A percentile compares a stretch with the other conserved stretches of the same genome.
Evolutionary conservation across 2,888 invertebrate genomes (phyloP).

Genomic region (Cremastinae sp.): DNA sequence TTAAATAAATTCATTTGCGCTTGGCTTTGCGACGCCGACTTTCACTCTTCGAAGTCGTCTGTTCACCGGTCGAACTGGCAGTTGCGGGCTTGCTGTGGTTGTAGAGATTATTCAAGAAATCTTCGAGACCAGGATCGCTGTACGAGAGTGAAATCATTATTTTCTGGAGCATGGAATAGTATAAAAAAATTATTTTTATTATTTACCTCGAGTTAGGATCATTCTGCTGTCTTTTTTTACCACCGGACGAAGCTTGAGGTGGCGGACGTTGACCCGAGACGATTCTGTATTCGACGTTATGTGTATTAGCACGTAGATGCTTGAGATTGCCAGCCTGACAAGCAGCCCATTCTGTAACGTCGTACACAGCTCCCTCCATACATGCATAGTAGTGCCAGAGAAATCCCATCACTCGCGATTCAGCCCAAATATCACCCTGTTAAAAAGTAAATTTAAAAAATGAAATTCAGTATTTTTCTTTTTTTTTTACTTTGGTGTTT

Average conservation of each 20-base stretch:
- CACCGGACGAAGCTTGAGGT: conserved; percentile 72
- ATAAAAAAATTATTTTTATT: conserved; percentile 9
- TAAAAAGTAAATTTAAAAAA: conserved; percentile 34
- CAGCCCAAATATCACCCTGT: conserved; percentile 98
- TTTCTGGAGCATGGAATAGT: too few species aligned
- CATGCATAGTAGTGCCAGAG: conserved; percentile 97
- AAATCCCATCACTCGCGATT: conserved; percentile 92
- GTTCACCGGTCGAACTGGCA: conserved; percentile 75
- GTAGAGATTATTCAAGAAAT: conserved; percentile 90
- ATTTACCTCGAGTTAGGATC: conserved; percentile 75
- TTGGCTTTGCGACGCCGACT: conserved; percentile 77
- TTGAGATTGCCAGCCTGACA: conserved; percentile 91
- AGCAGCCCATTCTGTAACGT: conserved; percentile 98
- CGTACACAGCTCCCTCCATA: conserved; percentile 97
- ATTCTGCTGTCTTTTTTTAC: conserved; percentile 75
- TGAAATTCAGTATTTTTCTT: background rate
- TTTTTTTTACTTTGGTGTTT: background rate
- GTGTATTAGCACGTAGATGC: conserved; percentile 94
- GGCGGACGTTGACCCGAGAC: conserved; percentile 87
- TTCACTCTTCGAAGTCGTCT: conserved; percentile 72
- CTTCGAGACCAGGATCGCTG: conserved; percentile 89
- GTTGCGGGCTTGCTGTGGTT: conserved; percentile 83
- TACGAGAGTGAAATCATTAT: too few species aligned
- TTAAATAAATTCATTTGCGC: conserved; percentile 70
- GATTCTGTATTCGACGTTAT: conserved; percentile 94